Base-by-base conservation (phyloP, 2,888 invertebrate species). In the Sabellastarte sp. region DNA sequence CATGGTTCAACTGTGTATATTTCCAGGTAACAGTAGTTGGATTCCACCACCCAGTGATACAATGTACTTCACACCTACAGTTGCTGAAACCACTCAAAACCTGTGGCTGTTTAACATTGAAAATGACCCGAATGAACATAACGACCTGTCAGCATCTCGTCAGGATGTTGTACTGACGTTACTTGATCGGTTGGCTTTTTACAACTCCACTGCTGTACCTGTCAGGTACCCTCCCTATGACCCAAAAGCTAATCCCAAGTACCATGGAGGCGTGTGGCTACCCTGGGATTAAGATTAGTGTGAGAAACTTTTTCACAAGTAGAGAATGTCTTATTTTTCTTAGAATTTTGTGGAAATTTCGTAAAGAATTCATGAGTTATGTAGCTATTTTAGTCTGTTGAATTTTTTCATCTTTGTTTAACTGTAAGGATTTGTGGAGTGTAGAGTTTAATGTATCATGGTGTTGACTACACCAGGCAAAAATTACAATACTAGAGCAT, bases 51-150 rank as follows among this genome's bases (percentile, higher is more conserved):
- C 76, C 31, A 56, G 67, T 24, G 60, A 60, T 33, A 28, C 41
- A 32, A n/a, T 26, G 26, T 29, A 32, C 26, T 50, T 57, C 26
- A 24, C 32, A 53, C 32, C 33, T 5, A 32, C 26, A n/a, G 30
- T 50, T n/a, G 63, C 57, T 50, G 30, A 33, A 5, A 1, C 24
- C 15, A 30, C 30, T 15, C 70, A 81, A 64, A 81, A 81, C 63
- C 50, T 80, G 1, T 82, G 81, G 80, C 71, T 82, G 57, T 82
- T 82, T 60, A 76, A 82, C 68, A 75, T 82, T 2, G 63, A 63
- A 3, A 64, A 67, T 2, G 82, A 82, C 60, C 81, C 82, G 1
- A 67, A 70, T 33, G 82, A 82, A 64, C 59, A 66, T 2, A 50
- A 70, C 32, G 81, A 82, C 63, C 57, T 81, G 29, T 78, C 79